Evolutionary conservation across 1,140 invertebrate genomes (phyloP).

Genomic region (Drosophila sproati): DNA sequence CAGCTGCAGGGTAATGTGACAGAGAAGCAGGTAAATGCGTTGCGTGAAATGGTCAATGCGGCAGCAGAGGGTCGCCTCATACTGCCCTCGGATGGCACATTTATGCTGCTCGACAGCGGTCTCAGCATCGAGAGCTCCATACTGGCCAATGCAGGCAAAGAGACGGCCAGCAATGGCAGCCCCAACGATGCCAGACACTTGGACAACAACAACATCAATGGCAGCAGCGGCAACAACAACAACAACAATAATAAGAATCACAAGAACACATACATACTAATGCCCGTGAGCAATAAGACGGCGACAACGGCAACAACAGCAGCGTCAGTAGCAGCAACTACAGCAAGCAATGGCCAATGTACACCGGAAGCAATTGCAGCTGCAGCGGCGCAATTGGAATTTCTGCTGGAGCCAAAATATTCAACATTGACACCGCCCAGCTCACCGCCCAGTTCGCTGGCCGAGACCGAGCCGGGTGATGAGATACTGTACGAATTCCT

Average conservation of each 20-base stretch:
- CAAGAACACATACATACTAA: conserved; percentile 80
- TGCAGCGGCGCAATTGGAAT: conserved; percentile 69
- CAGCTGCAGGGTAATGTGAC: conserved; percentile 84
- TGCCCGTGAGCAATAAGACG: conserved; percentile 70
- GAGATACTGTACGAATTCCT: conserved; percentile 83
- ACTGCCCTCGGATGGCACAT: conserved; percentile 80
- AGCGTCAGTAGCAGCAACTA: not conserved
- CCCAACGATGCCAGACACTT: not conserved
- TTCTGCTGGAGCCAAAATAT: conserved; percentile 77
- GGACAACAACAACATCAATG: not conserved
- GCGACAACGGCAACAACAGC: conserved; percentile 10
- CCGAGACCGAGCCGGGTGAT: conserved; percentile 14
- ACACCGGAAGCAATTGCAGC: conserved; percentile 54
- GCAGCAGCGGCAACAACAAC: conserved; percentile 9
- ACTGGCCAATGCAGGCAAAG: conserved; percentile 34
- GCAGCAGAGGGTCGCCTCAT: conserved; percentile 84
- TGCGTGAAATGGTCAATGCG: conserved; percentile 81
- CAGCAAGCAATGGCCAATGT: conserved; percentile 5
- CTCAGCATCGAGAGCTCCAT: conserved; percentile 83
- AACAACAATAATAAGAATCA: conserved; percentile 30
- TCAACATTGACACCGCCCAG: conserved; percentile 59
- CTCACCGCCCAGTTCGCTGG: conserved; percentile 16
- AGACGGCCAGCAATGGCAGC: conserved; percentile 2
- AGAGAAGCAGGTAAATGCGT: conserved; percentile 81
- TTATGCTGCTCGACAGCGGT: conserved; percentile 80